phyloP scores from a whole-genome alignment of 2,888 invertebrate genomes.

The Abscondita cerata region DNA sequence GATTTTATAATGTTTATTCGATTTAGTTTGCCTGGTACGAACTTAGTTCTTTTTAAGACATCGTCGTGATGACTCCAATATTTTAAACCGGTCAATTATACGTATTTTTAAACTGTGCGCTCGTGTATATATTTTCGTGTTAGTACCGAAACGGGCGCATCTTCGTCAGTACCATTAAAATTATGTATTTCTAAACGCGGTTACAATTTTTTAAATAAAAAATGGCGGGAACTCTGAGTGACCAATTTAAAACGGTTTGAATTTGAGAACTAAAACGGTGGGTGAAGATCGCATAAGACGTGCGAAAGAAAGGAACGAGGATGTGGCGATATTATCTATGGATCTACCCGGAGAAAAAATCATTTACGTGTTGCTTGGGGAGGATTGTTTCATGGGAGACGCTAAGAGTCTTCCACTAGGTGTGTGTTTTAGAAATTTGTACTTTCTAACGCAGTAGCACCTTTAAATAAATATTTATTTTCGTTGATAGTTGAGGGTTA shows the following conservation, averaged over 20 bases:
- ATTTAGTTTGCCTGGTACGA: conserved; percentile 51
- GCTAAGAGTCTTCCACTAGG: conserved; percentile 81
- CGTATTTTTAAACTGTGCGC: neutral
- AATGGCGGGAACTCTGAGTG: conserved; percentile 82
- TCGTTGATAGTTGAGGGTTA: too few species aligned
- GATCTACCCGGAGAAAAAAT: conserved; percentile 77
- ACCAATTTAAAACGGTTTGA: conserved; percentile 76
- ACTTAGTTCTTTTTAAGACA: conserved; percentile 50
- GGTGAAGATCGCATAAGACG: conserved; percentile 82
- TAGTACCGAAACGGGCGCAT: too few species aligned
- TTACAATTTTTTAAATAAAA: too few species aligned
- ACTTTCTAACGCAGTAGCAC: too few species aligned
- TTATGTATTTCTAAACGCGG: too few species aligned
- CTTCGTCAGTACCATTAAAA: too few species aligned
- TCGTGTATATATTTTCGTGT: too few species aligned
- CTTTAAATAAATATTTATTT: too few species aligned
- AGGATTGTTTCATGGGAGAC: conserved; percentile 79
- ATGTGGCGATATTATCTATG: conserved; percentile 86
- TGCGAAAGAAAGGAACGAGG: conserved; percentile 84
- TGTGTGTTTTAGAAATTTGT: too few species aligned
- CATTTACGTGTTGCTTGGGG: conserved; percentile 73
- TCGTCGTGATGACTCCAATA: conserved; percentile 46
- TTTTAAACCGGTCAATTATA: conserved; percentile 23
- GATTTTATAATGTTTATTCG: conserved; percentile 46
- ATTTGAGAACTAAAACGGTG: conserved; percentile 79